A percentile compares a stretch with the other conserved stretches of the same genome.
Conservation (phyloP, 2,888 invertebrate genomes). For the Cephonodes hylas region DNA sequence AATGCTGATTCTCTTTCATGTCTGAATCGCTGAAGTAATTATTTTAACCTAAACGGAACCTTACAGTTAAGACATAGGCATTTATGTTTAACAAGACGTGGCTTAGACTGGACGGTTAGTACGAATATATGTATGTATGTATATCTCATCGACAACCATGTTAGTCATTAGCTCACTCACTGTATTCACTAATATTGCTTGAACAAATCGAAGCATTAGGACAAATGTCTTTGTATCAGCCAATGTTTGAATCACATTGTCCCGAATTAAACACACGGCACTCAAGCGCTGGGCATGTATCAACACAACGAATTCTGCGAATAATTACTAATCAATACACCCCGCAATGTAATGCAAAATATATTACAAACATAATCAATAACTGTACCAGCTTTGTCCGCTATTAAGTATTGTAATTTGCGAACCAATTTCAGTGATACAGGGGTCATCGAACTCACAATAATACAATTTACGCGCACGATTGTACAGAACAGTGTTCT, state of each 20-base stretch:
- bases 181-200: not conserved
- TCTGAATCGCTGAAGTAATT: too few relatives aligned
- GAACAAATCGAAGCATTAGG: not conserved
- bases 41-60: too few relatives aligned
- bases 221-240: not conserved
- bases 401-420: not conserved
- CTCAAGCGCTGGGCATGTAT: not conserved
- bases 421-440: constrained; percentile 16
- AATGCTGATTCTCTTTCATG: too few relatives aligned
- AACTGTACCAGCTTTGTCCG: not conserved
- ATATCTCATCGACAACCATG: too few relatives aligned
- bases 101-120: too few relatives aligned
- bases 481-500: constrained; percentile 56
- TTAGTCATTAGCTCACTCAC: too few relatives aligned
- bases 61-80: too few relatives aligned
- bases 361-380: not conserved
- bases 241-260: too few relatives aligned
- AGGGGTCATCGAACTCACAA: constrained; percentile 60
- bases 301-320: not conserved
- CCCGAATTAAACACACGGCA: too few relatives aligned
- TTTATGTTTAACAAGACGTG: too few relatives aligned
- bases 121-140: too few relatives aligned
- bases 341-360: not conserved
- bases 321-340: not conserved
- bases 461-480: constrained; percentile 42